Base-by-base conservation (phyloP, 2,113 vertebrate species). In the Pseudolaguvia tuberculata region DNA sequence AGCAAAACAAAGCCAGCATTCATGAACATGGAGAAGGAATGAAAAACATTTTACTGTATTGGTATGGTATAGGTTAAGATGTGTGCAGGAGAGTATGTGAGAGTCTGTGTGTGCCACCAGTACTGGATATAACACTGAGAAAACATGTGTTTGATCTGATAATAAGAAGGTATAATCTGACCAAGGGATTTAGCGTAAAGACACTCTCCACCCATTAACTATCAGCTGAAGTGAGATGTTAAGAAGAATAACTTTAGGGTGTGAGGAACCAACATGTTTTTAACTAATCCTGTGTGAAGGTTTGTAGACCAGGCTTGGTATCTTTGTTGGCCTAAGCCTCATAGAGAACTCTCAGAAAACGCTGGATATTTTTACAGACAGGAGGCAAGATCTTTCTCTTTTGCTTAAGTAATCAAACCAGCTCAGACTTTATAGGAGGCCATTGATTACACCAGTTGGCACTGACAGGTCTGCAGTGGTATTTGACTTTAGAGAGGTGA, bases 1-100 rank as follows among this genome's bases (percentile, higher is more conserved):
- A 85, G 87, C 84, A 88, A 88, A 87, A 91, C 90, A 92, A 92
- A 92, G 91, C 85, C 90, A 87, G 89, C 88, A 92, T 92, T 92
- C 90, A 92, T 89, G 82, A 86, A 27, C 87, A 85, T 83, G 58
- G 75, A 75, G 81, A 75, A 91, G 91, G 91, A 91, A 92, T 91
- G 90, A 87, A 91, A 92, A 91, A 90, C 86, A 89, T 91, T 91
- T 88, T 88, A 76, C 81, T 89, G 85, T 85, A 87, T 79, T 83
- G 83, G 79, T 80, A 86, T 83, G 85, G 84, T 86, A 79, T 73
- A 80, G 84, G 82, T 85, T 84, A 61, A 25, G 57, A 68, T 66
- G 39, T 62, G 45, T 74, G 66, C 0, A n/a, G 65, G 39, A 29
- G 58, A 78, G 62, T 66, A 53, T 77, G 53, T 72, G 66, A 70